Evolutionary conservation across 2,113 vertebrate species (phyloP).

Genomic region (Cynocephalus volans): DNA sequence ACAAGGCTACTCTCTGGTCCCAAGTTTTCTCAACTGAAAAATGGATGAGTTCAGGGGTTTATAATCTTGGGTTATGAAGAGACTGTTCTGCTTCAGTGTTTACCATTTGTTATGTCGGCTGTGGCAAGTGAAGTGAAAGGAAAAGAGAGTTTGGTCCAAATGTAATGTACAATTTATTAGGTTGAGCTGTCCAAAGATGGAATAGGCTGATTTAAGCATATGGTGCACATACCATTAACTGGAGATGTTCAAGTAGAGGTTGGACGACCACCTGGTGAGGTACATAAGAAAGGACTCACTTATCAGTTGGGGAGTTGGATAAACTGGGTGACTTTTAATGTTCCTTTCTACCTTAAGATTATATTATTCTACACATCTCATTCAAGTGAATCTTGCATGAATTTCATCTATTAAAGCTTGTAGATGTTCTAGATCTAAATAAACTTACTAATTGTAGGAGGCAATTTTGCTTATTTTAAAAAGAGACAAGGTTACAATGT

Average conservation of each 20-base stretch:
- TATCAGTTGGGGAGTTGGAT: background rate
- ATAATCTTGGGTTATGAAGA: background rate
- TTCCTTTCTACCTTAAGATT: background rate
- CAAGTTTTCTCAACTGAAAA: background rate
- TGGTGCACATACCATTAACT: background rate
- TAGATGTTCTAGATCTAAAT: background rate
- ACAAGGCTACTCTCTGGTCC: background rate
- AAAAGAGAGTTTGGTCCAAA: background rate
- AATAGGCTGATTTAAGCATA: background rate
- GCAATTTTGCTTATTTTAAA: constrained; percentile 36
- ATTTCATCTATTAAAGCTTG: constrained; percentile 14
- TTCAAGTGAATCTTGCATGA: background rate
- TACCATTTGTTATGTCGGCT: background rate
- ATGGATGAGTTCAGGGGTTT: background rate
- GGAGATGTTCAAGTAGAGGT: background rate
- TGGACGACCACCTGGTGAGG: background rate
- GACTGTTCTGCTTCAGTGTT: background rate
- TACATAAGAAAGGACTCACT: background rate
- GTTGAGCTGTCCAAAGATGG: background rate
- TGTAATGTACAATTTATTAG: background rate
- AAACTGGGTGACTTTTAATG: background rate
- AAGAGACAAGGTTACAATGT: background rate
- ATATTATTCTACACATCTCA: constrained; percentile 12
- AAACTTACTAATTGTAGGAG: background rate
- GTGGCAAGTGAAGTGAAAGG: background rate